Evolutionary conservation across 2,888 invertebrate genomes (phyloP).

Genomic region (Malacosoma neustria): DNA sequence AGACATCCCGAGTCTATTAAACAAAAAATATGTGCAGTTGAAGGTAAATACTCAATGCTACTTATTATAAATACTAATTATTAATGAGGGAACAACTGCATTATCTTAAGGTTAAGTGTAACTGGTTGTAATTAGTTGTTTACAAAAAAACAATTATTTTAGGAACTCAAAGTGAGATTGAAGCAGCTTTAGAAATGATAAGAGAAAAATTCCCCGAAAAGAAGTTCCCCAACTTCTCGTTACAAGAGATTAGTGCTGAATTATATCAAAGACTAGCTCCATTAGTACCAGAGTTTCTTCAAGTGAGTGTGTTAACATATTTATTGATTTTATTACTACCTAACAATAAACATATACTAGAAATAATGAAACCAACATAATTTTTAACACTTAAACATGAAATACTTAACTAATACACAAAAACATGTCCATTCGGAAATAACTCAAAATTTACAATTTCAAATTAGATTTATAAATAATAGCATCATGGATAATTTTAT

Average conservation of each 20-base stretch:
- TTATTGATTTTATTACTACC: too few species aligned
- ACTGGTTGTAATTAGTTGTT: neutral
- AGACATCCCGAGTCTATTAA: slow-evolving; percentile 83
- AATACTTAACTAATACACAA: too few species aligned
- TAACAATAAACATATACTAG: too few species aligned
- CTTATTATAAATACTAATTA: neutral
- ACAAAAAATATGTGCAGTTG: slow-evolving; percentile 88
- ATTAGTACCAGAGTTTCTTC: slow-evolving; percentile 71
- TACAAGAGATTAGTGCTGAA: slow-evolving; percentile 75
- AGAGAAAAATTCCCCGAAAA: slow-evolving; percentile 88
- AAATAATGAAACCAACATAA: too few species aligned
- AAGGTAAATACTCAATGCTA: slow-evolving; percentile 69
- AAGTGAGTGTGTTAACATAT: slow-evolving; percentile 64
- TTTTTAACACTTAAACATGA: too few species aligned
- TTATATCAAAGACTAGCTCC: slow-evolving; percentile 65
- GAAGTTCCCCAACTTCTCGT: slow-evolving; percentile 85
- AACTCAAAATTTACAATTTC: too few species aligned
- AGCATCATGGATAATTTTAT: too few species aligned
- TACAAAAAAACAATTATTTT: slow-evolving; percentile 9
- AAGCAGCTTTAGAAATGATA: slow-evolving; percentile 88
- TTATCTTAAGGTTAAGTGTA: neutral
- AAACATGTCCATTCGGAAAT: too few species aligned
- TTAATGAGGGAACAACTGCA: neutral
- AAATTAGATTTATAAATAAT: too few species aligned
- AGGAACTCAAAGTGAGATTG: slow-evolving; percentile 86